Evolutionary conservation across 2,797 vertebrate species (phyloP).

Genomic region (Sternotherus odoratus): DNA sequence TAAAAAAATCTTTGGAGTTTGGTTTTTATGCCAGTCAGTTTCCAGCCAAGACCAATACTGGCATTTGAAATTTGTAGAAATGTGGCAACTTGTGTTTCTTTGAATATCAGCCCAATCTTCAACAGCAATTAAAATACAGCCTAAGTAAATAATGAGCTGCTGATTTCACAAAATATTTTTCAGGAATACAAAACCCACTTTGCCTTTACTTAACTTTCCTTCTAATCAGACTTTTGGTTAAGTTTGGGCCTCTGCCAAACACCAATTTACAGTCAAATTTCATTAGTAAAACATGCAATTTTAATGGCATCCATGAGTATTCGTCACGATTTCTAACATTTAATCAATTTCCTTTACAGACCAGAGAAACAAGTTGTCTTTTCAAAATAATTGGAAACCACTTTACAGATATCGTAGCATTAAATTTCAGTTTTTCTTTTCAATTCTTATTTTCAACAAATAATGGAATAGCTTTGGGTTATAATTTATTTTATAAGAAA

Average conservation of each 20-base stretch:
- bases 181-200: neutral
- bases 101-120: neutral
- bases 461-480: neutral
- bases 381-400: neutral
- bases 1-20: neutral
- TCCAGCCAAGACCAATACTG: neutral
- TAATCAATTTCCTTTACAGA: neutral
- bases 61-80: neutral
- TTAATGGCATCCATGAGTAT: neutral
- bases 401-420: neutral
- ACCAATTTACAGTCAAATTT: neutral
- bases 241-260: neutral
- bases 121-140: neutral
- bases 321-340: neutral
- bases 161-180: constrained; percentile 7
- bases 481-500: neutral
- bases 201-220: neutral
- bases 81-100: neutral
- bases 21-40: neutral
- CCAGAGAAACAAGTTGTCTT: neutral
- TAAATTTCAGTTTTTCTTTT: neutral
- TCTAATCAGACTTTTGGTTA: neutral
- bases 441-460: neutral
- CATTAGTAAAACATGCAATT: neutral
- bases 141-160: neutral